These are phyloP conservation scores for Spicauda simplicius DNA, from an alignment of 2,888 invertebrate genomes.

Conservation along the genomic window DNA sequence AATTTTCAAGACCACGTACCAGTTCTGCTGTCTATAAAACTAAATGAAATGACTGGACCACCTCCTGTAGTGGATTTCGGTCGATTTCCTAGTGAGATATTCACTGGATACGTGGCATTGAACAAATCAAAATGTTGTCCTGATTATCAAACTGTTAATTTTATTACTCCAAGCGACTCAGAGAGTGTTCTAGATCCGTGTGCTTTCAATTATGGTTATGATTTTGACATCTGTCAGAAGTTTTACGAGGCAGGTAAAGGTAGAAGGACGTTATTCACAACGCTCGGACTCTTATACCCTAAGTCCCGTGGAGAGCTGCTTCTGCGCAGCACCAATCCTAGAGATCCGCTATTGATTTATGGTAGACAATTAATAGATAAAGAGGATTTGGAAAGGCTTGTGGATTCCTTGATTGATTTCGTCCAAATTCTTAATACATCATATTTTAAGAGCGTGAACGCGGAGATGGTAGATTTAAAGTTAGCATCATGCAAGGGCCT, in stretches of 20 bases:
- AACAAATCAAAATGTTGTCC: constrained; percentile 45
- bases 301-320: constrained; percentile 50
- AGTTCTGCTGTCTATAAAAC: constrained; percentile 38
- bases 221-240: constrained; percentile 21
- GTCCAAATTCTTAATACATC: constrained; percentile 49
- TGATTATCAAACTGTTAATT: constrained; percentile 48
- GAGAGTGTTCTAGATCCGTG: constrained; percentile 45
- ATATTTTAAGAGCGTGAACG: constrained; percentile 49
- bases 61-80: constrained; percentile 35
- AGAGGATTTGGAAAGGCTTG: constrained; percentile 49
- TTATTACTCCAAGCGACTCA: constrained; percentile 44
- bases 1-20: constrained; percentile 53
- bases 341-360: constrained; percentile 47
- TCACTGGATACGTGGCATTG: constrained; percentile 45
- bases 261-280: background rate
- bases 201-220: constrained; percentile 37
- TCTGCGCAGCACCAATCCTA: constrained; percentile 48
- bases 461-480: constrained; percentile 58
- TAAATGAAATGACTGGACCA: constrained; percentile 33
- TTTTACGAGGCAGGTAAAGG: constrained; percentile 20
- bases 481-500: constrained; percentile 59
- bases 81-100: constrained; percentile 44
- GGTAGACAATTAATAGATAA: constrained; percentile 44
- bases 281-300: constrained; percentile 37
- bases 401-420: constrained; percentile 49